Conservation (phyloP, 2,888 invertebrate species). For the Ochropleura leucogaster region DNA sequence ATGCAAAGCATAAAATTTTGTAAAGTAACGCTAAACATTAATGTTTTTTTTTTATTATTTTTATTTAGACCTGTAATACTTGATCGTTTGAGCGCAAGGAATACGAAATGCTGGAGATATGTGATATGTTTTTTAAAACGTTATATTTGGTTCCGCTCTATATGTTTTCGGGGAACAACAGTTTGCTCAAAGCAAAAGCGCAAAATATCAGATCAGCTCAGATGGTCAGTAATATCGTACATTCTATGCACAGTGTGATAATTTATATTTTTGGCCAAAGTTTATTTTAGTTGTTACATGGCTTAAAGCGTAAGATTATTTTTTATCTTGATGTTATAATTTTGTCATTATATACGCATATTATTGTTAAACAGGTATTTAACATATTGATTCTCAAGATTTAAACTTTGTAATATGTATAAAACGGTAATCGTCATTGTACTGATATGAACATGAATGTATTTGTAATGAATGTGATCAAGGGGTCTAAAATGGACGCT, state of each 20-base stretch:
- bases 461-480: slow-evolving; percentile 21
- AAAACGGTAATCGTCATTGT: slow-evolving; percentile 47
- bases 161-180: slow-evolving; percentile 23
- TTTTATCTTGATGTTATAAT: slow-evolving; percentile 57
- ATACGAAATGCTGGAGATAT: slow-evolving; percentile 18
- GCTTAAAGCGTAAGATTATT: slow-evolving; percentile 75
- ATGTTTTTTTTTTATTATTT: slow-evolving; percentile 49
- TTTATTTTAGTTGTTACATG: slow-evolving; percentile 81
- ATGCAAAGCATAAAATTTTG: slow-evolving; percentile 60
- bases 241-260: slow-evolving; percentile 79
- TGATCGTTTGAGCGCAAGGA: slow-evolving; percentile 55
- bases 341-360: slow-evolving; percentile 36
- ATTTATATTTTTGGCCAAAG: slow-evolving; percentile 83
- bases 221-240: slow-evolving; percentile 59
- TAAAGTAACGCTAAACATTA: slow-evolving; percentile 66
- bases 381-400: slow-evolving; percentile 44
- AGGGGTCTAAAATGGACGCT: too few relatives aligned
- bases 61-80: slow-evolving; percentile 32
- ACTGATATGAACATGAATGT: slow-evolving; percentile 41
- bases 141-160: slow-evolving; percentile 22
- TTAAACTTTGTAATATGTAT: slow-evolving; percentile 42
- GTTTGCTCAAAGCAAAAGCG: slow-evolving; percentile 58
- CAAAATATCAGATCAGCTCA: slow-evolving; percentile 45
- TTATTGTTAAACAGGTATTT: slow-evolving; percentile 47
- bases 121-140: slow-evolving; percentile 47